Evolutionary conservation across 2,888 invertebrate species (phyloP), one percentile per base, ranked within the genome.

Genomic region (Hedya salicella): DNA sequence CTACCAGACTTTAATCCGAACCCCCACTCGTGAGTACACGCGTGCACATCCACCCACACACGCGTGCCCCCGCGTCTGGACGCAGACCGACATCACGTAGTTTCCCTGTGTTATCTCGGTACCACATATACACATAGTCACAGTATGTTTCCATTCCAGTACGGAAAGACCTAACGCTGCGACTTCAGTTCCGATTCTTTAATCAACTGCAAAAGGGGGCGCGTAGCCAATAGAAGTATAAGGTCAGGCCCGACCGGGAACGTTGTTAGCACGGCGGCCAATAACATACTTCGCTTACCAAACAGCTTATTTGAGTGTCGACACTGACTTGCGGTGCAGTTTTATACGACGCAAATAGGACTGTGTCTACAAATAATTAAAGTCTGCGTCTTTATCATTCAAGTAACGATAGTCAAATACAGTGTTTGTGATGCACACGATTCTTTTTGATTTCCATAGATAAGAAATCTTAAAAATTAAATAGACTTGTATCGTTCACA

Each of bases 111-210:
- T 49, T 39, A 50, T 49, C 30, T 16, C 32, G 36, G 59, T 57
- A 61, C 53, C 53, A 60, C 63, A 16, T 19, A 71, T 69, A 74
- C 72, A n/a, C 79, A 78, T 82, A 84, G 83, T 86, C 85, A 87
- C 81, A 81, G 78, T 83, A 77, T 87, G 79, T 89, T 94, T 93
- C 93, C 93, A 93, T 94, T 94, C 90, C 96, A 97, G 97, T 97
- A 96, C 96, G 97, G 95, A 97, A 97, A 97, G 97, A 97, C 94
- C 95, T 97, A 95, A 96, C 96, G 94, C 96, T 97, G 95, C 96
- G 97, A 94, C 96, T 97, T 94, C 96, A 96, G 95, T 97, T 96
- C 96, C 95, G 97, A 95, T 97, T 97, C 96, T 97, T 97, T 96
- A 97, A 96, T 95, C 95, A 95, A 94, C 94, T 96, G 92, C 96